phyloP scores from a whole-genome alignment of 2,113 vertebrate species.

The Labeo catla region DNA sequence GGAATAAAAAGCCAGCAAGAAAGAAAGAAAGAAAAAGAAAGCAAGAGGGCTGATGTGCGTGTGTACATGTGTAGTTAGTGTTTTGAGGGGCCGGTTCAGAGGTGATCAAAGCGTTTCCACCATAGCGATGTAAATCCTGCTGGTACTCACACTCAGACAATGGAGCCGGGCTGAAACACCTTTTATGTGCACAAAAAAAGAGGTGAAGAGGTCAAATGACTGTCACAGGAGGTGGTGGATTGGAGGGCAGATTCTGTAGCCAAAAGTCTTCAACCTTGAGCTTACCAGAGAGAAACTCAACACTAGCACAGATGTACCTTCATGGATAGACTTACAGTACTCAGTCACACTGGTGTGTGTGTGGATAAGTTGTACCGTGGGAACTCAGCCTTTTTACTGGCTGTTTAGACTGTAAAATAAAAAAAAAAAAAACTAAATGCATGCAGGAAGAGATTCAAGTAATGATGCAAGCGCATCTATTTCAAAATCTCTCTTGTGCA shows the following conservation, averaged over 20 bases:
- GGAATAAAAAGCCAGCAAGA: neutral
- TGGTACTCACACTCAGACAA: conserved; percentile 68
- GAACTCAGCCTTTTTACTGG: no score
- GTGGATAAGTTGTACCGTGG: no score
- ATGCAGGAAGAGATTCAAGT: no score
- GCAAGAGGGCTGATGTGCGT: neutral
- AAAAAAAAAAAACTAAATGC: no score
- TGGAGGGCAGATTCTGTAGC: neutral
- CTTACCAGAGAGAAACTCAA: conserved; percentile 55
- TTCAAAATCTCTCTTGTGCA: neutral
- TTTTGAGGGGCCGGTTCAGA: conserved; percentile 58
- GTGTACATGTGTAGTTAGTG: conserved; percentile 34
- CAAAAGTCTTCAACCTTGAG: neutral
- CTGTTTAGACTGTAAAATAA: no score
- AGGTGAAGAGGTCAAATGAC: conserved; percentile 63
- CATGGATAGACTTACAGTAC: neutral
- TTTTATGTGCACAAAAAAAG: conserved; percentile 62
- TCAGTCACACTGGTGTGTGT: neutral
- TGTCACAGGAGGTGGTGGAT: conserved; percentile 51
- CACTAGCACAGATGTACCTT: neutral
- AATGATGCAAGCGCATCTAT: neutral
- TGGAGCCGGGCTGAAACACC: conserved; percentile 65
- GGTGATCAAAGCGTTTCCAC: conserved; percentile 76
- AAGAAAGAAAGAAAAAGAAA: conserved; percentile 23
- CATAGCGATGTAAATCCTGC: conserved; percentile 69